A percentile compares a stretch with the other conserved stretches of the same genome.
Evolutionary conservation across 2,113 vertebrate species (phyloP).

Genomic region (Cavia porcellus): DNA sequence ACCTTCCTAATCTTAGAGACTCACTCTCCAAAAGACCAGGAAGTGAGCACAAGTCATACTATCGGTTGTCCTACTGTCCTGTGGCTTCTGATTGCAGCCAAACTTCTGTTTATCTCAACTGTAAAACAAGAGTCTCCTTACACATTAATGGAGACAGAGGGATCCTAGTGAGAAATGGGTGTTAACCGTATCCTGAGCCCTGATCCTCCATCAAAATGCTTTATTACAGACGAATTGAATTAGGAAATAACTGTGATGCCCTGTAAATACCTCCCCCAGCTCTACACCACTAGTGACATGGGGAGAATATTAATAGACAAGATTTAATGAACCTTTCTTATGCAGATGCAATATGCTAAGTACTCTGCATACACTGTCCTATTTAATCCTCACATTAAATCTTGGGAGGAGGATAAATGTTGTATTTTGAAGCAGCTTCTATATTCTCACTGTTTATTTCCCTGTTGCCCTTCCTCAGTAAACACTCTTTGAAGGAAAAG

Average conservation of each 20-base stretch:
- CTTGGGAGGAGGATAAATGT: neutral
- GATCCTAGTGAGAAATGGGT: neutral
- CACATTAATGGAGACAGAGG: neutral
- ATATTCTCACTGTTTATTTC: neutral
- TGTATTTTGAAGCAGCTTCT: neutral
- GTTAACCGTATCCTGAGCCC: neutral
- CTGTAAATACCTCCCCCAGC: neutral
- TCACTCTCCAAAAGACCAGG: neutral
- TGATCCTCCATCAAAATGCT: neutral
- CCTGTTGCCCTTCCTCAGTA: neutral
- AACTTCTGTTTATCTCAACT: neutral
- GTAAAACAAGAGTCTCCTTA: slow-evolving; percentile 16
- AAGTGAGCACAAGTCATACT: neutral
- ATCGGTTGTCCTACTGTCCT: neutral
- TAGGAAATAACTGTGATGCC: neutral
- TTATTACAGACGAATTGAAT: slow-evolving; percentile 35
- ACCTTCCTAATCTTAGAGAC: neutral
- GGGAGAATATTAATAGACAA: neutral
- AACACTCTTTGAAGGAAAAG: slow-evolving; percentile 35
- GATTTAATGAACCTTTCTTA: neutral
- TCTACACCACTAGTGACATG: neutral
- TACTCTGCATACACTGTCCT: neutral
- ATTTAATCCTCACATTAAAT: neutral
- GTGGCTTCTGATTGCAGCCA: neutral
- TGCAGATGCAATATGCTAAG: neutral